Evolutionary conservation across 2,888 invertebrate species (phyloP), one percentile per base, ranked within the genome.

Genomic region (Cephus runcator): DNA sequence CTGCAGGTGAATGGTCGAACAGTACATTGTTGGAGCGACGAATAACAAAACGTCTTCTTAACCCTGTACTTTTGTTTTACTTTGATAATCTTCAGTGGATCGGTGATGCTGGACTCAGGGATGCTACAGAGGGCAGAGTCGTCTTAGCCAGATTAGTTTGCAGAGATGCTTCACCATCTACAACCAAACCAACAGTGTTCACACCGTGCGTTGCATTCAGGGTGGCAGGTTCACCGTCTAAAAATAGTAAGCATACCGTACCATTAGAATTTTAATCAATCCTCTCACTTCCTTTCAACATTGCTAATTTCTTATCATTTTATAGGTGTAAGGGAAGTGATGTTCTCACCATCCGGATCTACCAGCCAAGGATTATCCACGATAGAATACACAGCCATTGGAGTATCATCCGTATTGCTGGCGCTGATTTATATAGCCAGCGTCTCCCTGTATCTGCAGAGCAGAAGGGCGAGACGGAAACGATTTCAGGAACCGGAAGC

Each of bases 361-460:
- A 90, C 92, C 73, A 92, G 92, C 12, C 92, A 94, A 40, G 95
- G 96, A 73, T 93, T 97, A 79, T 94, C 95, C 34, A 93, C 95
- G 23, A 93, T 95, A 12, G 97, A 97, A 92, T 97, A 97, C 87
- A 94, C 97, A 33, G 96, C 96, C 0, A 97, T 97, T 79, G 97
- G 96, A 40, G 93, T 97, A 74, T 96, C 96, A 85, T 96, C 97
- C 31, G 93, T 97, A 31, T 93, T 97, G n/a, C 92, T 97, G n/a
- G 97, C 97, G 0, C 93, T 97, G 56, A 96, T 97, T 85, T 97
- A 97, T 91, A 96, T 97, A 31, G 96, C 96, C 0, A 97, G 97
- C 9, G 96, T 97, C 34, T 95, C 97, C 80, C 93, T 97, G 23
- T 97, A 97, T 88, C 90, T 97, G 73, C 96, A 96, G 89, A 94